Percentiles rank a stretch among this genome's conserved stretches.
These are phyloP conservation scores for Drosophila sproati DNA, from an alignment of 1,140 invertebrate genomes.

Conservation along the genomic window DNA sequence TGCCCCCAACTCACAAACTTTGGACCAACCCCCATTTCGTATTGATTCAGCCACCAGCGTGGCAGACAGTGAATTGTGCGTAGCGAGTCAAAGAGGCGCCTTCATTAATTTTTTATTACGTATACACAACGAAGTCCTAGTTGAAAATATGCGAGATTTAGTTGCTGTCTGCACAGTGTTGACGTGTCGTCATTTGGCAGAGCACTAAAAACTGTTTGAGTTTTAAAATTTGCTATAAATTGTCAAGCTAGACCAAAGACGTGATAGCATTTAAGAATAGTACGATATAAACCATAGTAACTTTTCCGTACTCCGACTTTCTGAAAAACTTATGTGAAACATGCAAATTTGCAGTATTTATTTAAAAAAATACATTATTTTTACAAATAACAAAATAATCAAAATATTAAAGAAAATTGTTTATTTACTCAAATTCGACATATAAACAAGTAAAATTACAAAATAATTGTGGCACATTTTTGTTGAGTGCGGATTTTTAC, in stretches of 20 bases:
- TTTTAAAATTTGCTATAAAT: not conserved
- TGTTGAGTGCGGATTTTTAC: no score
- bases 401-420: no score
- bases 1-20: conserved; percentile 24
- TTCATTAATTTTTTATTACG: conserved; percentile 55
- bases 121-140: conserved; percentile 44
- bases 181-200: conserved; percentile 13
- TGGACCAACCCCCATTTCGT: conserved; percentile 11
- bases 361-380: not conserved
- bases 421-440: no score
- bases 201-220: conserved; percentile 13
- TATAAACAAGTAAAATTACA: no score
- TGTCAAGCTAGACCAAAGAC: not conserved
- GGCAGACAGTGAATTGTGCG: conserved; percentile 22
- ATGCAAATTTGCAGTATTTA: no score
- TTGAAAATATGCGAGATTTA: conserved; percentile 21
- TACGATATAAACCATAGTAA: not conserved
- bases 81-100: conserved; percentile 65
- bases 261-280: not conserved
- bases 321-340: not conserved
- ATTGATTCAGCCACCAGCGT: conserved; percentile 16
- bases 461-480: no score
- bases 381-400: not conserved
- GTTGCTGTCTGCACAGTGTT: not conserved
- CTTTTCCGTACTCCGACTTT: not conserved